These are phyloP conservation scores for Hemiprocne comata DNA, from an alignment of 2,113 vertebrate species.

Conservation along the genomic window DNA sequence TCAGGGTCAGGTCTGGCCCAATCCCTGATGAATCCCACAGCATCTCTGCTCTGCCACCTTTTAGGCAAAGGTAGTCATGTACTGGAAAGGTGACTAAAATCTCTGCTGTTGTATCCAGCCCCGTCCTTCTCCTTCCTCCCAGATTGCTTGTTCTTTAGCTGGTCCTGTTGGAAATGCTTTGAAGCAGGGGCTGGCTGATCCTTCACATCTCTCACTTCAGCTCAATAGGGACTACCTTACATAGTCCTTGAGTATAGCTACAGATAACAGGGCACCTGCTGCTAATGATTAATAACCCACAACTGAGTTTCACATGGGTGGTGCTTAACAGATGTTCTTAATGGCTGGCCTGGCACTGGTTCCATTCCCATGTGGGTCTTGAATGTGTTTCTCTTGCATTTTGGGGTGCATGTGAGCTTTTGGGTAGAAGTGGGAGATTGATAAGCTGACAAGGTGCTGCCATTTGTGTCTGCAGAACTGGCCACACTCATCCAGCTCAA, in stretches of 20 bases:
- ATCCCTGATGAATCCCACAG: neutral
- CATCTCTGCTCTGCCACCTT: neutral
- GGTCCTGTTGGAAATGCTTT: neutral
- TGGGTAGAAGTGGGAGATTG: neutral
- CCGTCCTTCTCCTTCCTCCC: neutral
- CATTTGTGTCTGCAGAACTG: neutral
- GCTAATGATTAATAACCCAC: slow-evolving; percentile 28
- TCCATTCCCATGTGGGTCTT: neutral
- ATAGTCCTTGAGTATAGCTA: neutral
- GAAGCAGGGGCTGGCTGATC: neutral
- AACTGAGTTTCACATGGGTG: slow-evolving; percentile 10
- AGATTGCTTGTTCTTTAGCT: neutral
- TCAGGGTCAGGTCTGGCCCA: neutral
- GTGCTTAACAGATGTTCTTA: slow-evolving; percentile 28
- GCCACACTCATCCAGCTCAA: neutral
- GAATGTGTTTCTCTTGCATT: neutral
- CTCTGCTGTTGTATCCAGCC: neutral
- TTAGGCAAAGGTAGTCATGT: neutral
- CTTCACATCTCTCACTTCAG: neutral
- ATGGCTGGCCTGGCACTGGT: neutral
- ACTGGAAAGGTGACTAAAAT: neutral
- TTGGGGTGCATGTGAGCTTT: neutral
- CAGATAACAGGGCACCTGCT: neutral
- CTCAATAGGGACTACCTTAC: neutral
- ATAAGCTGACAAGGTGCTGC: neutral